phyloP scores from a whole-genome alignment of 1,140 invertebrate species.

The Drosophila neocordata region DNA sequence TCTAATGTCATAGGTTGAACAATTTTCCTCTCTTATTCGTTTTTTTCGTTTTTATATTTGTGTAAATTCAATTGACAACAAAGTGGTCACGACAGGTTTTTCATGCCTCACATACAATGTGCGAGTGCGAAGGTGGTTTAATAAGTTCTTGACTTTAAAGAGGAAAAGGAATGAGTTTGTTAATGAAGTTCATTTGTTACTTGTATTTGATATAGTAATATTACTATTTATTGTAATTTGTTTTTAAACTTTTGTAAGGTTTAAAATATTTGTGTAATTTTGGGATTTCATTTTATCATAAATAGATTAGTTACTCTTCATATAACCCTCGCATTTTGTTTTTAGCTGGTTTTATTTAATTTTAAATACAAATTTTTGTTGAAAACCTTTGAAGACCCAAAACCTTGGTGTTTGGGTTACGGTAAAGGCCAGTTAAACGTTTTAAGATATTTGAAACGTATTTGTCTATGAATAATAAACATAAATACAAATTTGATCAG shows the following conservation, averaged over 20 bases:
- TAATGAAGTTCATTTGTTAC: too few species aligned
- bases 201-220: too few species aligned
- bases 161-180: neutral
- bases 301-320: neutral
- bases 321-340: neutral
- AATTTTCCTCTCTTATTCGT: neutral
- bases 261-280: neutral
- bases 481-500: neutral
- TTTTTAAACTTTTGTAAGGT: too few species aligned
- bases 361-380: neutral
- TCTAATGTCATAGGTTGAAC: constrained; percentile 48
- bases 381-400: neutral
- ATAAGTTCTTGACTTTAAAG: neutral
- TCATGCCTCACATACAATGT: neutral
- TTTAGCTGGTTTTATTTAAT: neutral
- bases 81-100: constrained; percentile 26
- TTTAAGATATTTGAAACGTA: neutral
- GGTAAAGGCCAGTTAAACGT: neutral
- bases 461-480: neutral
- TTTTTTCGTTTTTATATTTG: neutral
- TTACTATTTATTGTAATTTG: too few species aligned
- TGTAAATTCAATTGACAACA: neutral
- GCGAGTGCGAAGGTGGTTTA: neutral
- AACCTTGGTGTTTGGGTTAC: neutral
- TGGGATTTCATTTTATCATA: too few species aligned